Evolutionary conservation across 2,113 vertebrate species (phyloP), one percentile per base, ranked within the genome.

Genomic region (Chaetodon auriga): DNA sequence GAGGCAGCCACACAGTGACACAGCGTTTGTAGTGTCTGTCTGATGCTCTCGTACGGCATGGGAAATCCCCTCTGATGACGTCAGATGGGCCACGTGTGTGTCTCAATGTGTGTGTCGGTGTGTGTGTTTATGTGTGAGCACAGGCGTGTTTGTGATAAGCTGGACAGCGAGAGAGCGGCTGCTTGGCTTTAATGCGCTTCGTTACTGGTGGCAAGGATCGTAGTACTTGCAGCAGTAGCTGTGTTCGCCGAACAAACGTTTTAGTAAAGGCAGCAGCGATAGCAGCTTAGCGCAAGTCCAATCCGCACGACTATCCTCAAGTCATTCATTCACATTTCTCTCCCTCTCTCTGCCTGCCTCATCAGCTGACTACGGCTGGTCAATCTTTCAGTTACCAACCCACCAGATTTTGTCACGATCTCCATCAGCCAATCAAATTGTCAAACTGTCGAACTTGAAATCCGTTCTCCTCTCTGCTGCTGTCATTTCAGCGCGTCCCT

Each of bases 1-100:
- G 68, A 87, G 86, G 89, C 90, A 89, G 81, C 80, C 73, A 19
- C 75, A 43, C 84, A 38, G 89, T 95, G 95, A 95, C 94, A 92
- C 94, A 94, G 95, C 94, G 63, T 90, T 93, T 93, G 92, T 90
- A 77, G 90, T 81, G 87, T 88, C 84, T 84, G 89, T 86, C 89
- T 93, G 90, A 90, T 55, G 81, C 89, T 69, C 90, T 92, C 45
- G 16, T 86, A 88, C 75, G 87, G 86, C 85, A 82, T 18, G 89
- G 94, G 94, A 91, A 94, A 93, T 88, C 92, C 94, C 92, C 91
- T 92, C 86, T 25, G 64, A 88, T 92, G 92, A 95, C 94, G 94
- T 95, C 94, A 94, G 14, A 46, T 5, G 10, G 82, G 75, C 89
- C 92, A 93, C 92, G 92, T 94, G 94, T 78, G 78, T 63, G 83